Conservation (phyloP, 2,113 vertebrate genomes). For the Lasiurus borealis region DNA sequence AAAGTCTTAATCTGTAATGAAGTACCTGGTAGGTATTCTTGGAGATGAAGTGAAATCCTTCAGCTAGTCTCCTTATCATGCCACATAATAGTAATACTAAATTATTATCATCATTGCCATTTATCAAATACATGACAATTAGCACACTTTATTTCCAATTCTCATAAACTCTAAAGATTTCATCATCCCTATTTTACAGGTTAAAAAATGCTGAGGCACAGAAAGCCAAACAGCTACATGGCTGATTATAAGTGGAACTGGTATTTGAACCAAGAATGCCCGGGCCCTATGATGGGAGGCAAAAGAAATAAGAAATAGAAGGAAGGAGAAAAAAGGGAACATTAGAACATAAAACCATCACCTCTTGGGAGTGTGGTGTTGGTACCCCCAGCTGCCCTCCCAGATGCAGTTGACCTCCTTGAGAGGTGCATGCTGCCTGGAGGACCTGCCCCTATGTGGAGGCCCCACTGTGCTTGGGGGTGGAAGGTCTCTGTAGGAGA, state of each 20-base stretch:
- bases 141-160: background rate
- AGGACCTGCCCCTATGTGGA: background rate
- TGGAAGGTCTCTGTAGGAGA: background rate
- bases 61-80: conserved; percentile 2
- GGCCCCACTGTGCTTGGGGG: background rate
- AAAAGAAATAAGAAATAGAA: background rate
- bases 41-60: conserved; percentile 15
- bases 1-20: conserved; percentile 37
- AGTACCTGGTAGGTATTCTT: background rate
- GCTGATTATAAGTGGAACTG: background rate
- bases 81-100: background rate
- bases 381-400: background rate
- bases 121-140: conserved; percentile 19
- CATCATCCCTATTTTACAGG: background rate
- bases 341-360: background rate
- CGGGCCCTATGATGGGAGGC: background rate
- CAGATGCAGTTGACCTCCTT: background rate
- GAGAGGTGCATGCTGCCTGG: background rate
- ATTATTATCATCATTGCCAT: background rate
- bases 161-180: conserved; percentile 20
- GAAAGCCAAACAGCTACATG: background rate
- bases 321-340: background rate
- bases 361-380: background rate
- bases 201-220: background rate
- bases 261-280: background rate